A percentile compares a stretch with the other conserved stretches of the same genome.
These are phyloP conservation scores for Heliconius cydno DNA, from an alignment of 2,888 invertebrate species.

Conservation along the genomic window DNA sequence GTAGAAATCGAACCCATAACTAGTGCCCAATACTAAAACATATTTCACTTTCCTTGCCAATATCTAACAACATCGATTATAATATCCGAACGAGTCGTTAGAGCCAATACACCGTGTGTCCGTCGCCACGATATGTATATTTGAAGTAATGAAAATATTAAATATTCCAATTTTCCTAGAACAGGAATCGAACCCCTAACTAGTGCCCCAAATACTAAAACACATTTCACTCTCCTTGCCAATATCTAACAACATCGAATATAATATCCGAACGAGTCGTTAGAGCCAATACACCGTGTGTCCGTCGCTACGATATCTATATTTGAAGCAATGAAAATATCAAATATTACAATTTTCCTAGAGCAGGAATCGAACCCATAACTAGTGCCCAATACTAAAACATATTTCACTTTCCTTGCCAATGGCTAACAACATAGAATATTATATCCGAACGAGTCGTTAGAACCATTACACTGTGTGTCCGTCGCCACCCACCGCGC, in stretches of 20 bases:
- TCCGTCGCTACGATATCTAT: slow-evolving; percentile 71
- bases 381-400: not conserved
- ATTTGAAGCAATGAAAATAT: slow-evolving; percentile 54
- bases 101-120: slow-evolving; percentile 42
- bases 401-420: slow-evolving; percentile 6
- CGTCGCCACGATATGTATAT: slow-evolving; percentile 49
- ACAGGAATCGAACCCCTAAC: too few relatives aligned
- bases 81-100: slow-evolving; percentile 38
- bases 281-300: slow-evolving; percentile 42
- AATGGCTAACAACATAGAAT: not conserved
- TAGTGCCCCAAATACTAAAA: not conserved
- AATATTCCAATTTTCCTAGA: too few relatives aligned
- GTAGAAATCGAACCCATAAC: too few relatives aligned
- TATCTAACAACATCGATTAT: slow-evolving; percentile 1
- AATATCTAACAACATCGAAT: slow-evolving; percentile 3
- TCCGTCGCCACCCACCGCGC: slow-evolving; percentile 54
- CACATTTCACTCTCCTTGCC: slow-evolving; percentile 5
- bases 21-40: not conserved
- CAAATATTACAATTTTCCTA: too few relatives aligned
- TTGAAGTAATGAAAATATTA: too few relatives aligned
- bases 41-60: slow-evolving; percentile 6
- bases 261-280: slow-evolving; percentile 37
- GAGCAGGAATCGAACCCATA: too few relatives aligned
- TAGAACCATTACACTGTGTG: slow-evolving; percentile 42
- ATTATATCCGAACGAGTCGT: slow-evolving; percentile 36